Evolutionary conservation across 2,113 vertebrate genomes (phyloP), one percentile per base, ranked within the genome.

Genomic region (Heliornis fulica): DNA sequence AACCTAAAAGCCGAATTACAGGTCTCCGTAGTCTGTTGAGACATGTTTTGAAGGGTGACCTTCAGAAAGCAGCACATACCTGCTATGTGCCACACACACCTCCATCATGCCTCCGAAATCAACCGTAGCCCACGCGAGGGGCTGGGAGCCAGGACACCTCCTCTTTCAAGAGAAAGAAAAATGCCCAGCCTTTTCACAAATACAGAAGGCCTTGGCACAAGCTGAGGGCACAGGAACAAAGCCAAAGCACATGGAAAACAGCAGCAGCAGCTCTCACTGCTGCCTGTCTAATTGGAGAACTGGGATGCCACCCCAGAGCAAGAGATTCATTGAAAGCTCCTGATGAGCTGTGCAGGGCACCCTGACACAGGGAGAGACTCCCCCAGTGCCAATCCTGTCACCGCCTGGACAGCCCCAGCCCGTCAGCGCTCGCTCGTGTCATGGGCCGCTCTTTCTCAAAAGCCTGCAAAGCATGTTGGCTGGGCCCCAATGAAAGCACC

Each of bases 211-310:
- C 69, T 86, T 95, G 96, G 94, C 91, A 94, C 34, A 87, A 88
- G 83, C 65, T 29, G n/a, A 71, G 82, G 88, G 92, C 91, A 92
- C 53, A 94, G 96, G 91, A 97, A 94, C 69, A 83, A 91, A 89
- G 96, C 96, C 94, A 96, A 93, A 92, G 80, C 92, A 87, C 89
- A 79, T 77, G 61, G 90, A 93, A 90, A 95, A 90, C 92, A 93
- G 90, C 94, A 90, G 75, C 46, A 80, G 81, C 82, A 90, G 94
- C 61, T 91, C 93, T 83, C 82, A 68, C 51, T 54, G 56, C 79
- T 95, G 83, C 74, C 77, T 78, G 64, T 61, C 50, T 90, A 50
- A 79, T 21, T 68, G 59, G 84, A 85, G 87, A 90, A 83, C 61
- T 0, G 7, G 60, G 81, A 83, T 23, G 13, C 87, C 70, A 78